A percentile compares a stretch with the other conserved stretches of the same genome.
phyloP scores from a whole-genome alignment of 2,888 invertebrate genomes.

The Leucoma salicis region DNA sequence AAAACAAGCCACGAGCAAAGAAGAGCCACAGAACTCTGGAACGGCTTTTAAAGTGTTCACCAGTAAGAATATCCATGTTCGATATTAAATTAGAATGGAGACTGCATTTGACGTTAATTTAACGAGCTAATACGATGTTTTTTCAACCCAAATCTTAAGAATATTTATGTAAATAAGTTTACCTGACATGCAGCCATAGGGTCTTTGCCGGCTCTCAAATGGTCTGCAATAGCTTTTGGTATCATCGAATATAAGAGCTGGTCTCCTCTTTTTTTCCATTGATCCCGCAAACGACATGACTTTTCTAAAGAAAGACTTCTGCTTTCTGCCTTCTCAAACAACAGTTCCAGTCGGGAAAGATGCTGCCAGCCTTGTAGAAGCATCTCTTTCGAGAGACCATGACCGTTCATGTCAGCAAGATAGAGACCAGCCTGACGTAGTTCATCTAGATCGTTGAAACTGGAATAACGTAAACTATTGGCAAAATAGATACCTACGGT shows the following conservation, averaged over 20 bases:
- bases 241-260: conserved; percentile 96
- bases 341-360: conserved; percentile 88
- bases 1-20: no score
- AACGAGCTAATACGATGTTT: no score
- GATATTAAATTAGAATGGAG: no score
- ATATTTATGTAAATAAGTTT: no score
- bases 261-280: conserved; percentile 93
- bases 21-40: no score
- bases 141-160: no score
- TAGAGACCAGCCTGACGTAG: conserved; percentile 89
- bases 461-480: conserved; percentile 52
- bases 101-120: no score
- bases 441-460: conserved; percentile 92
- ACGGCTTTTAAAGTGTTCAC: no score
- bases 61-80: no score
- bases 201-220: conserved; percentile 88
- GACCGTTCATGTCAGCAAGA: conserved; percentile 91
- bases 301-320: conserved; percentile 90
- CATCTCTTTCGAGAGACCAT: conserved; percentile 92
- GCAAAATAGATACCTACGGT: no score
- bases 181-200: conserved; percentile 91
- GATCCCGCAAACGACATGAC: conserved; percentile 88
- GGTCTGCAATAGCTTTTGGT: conserved; percentile 91
- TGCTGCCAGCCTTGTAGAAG: conserved; percentile 93
- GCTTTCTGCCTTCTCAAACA: conserved; percentile 91